These are phyloP conservation scores for Phragmatobia fuliginosa DNA, from an alignment of 2,888 invertebrate genomes.

Conservation along the genomic window DNA sequence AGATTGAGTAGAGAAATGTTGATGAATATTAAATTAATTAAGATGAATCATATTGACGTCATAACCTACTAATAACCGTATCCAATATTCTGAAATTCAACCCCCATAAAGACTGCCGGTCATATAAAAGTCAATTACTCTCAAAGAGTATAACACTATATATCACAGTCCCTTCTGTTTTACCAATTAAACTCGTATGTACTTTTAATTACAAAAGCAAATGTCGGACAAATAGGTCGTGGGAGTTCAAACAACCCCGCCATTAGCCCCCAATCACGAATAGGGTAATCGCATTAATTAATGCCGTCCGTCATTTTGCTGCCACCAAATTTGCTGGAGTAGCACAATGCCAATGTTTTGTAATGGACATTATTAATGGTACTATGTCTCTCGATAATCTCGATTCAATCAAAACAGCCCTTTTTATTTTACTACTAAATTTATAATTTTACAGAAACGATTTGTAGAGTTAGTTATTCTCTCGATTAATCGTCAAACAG, in stretches of 20 bases:
- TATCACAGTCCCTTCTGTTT: conserved; percentile 29
- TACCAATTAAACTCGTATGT: conserved; percentile 58
- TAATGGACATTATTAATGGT: conserved; percentile 20
- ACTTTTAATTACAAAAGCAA: conserved; percentile 78
- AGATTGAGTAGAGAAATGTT: too few relatives aligned
- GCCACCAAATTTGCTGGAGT: conserved; percentile 51
- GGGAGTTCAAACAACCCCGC: conserved; percentile 68
- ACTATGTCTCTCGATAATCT: conserved; percentile 14
- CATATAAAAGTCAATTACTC: conserved; percentile 3
- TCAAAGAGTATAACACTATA: conserved; percentile 13
- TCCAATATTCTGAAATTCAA: not conserved
- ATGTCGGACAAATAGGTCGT: conserved; percentile 69
- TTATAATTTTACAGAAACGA: not conserved
- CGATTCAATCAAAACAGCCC: not conserved
- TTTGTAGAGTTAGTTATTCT: not conserved
- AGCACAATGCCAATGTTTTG: conserved; percentile 33
- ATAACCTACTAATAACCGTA: not conserved
- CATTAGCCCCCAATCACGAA: conserved; percentile 77
- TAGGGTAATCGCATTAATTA: conserved; percentile 78
- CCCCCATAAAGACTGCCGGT: not conserved
- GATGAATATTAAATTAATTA: not conserved
- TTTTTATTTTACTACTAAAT: not conserved
- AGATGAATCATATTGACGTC: not conserved
- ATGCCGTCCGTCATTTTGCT: conserved; percentile 70
- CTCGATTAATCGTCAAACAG: too few relatives aligned